Evolutionary conservation across 2,888 invertebrate species (phyloP), one percentile per base, ranked within the genome.

Genomic region (Temnothorax ravouxi): DNA sequence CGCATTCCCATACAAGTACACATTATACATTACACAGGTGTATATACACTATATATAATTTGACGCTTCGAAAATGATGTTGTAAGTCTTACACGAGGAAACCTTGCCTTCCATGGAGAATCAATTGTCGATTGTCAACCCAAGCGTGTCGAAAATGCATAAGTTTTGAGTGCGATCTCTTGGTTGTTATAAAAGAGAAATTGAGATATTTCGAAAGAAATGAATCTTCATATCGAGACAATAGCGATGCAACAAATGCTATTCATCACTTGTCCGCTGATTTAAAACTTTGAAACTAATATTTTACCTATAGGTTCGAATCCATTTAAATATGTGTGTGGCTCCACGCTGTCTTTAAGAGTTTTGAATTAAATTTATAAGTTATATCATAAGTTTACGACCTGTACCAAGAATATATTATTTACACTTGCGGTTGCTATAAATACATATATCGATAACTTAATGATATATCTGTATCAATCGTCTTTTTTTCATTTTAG

Each of bases 1-100:
- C 25, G 2, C 62, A 52, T 52, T 38, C 21, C 6, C 25, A 77
- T 9, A n/a, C 34, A 74, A 50, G 18, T 64, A 64, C 25, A 64
- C 66, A 50, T 15, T 74, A 54, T 77, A 66, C 41, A 54, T 54
- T 52, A 54, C 64, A 29, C 50, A 64, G 25, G 50, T 79, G 29
- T 84, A 61, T 62, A 47, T 61, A 71, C 71, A 77, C 54, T 59
- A 47, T 62, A 59, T 69, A 81, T 52, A 44, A 47, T 72, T 74
- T 44, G 29, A 66, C 50, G 47, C 34, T 83, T 47, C 1, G 21
- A 84, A n/a, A 44, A 18, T 61, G 34, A 62, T 54, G 50, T 3
- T 56, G 25, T 54, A 83, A 59, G 18, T 59, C 38, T 44, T 59
- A n/a, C 9, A 15, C 9, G n/a, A n/a, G 56, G 21, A 77, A 71